Evolutionary conservation across 1,140 invertebrate genomes (phyloP).

Genomic region (Apis florea): DNA sequence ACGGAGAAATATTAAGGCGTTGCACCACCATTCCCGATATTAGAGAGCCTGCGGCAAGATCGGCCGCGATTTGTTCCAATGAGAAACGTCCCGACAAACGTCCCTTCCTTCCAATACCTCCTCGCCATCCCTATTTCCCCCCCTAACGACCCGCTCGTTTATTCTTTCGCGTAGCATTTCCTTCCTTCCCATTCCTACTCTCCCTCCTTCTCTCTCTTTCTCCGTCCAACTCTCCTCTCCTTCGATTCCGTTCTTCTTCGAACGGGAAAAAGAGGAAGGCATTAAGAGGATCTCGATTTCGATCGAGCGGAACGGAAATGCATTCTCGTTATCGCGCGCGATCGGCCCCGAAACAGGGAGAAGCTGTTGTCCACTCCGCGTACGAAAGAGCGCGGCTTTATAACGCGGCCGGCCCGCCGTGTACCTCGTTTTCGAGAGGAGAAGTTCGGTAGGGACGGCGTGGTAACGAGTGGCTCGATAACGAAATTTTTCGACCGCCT

Average conservation of each 20-base stretch:
- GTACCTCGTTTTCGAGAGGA: slow-evolving; percentile 1
- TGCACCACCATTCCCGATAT: slow-evolving; percentile 46
- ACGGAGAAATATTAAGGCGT: slow-evolving; percentile 55
- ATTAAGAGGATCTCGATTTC: slow-evolving; percentile 18
- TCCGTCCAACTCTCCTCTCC: background rate
- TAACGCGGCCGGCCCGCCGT: background rate
- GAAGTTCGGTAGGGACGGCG: background rate
- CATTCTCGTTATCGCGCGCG: slow-evolving; percentile 9
- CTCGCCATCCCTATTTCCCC: slow-evolving; percentile 29
- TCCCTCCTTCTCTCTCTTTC: background rate
- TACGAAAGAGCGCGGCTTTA: slow-evolving; percentile 14
- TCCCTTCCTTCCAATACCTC: background rate
- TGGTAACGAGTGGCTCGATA: slow-evolving; percentile 27
- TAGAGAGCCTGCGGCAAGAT: slow-evolving; percentile 34
- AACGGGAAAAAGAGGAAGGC: background rate
- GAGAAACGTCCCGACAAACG: slow-evolving; percentile 33
- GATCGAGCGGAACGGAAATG: background rate
- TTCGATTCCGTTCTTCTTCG: background rate
- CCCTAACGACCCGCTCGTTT: slow-evolving; percentile 40
- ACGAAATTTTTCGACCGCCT: slow-evolving; percentile 10
- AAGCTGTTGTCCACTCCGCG: no score
- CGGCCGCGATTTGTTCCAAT: slow-evolving; percentile 48
- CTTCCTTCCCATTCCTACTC: background rate
- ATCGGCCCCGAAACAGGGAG: background rate
- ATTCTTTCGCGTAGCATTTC: slow-evolving; percentile 23